Base-by-base conservation (phyloP, 1,140 invertebrate species). In the Magallana ariakensis region DNA sequence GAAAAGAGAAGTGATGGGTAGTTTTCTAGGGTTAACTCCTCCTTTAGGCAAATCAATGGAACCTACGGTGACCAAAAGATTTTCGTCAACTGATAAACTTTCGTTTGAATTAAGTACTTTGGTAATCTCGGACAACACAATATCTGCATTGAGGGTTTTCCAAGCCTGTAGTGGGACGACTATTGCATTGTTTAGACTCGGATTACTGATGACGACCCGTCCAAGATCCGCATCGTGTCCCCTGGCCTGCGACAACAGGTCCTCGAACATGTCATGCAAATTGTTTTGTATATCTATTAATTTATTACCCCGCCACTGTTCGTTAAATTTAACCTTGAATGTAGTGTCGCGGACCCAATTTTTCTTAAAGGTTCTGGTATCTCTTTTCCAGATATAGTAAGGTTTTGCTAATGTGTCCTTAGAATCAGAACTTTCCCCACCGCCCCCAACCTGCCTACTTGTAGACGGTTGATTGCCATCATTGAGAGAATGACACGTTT, bases 211-310 rank as follows among this genome's bases (percentile, higher is more conserved):
- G 57, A 87, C 57, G 15, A 87, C 60, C 55, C 86, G 16, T 54
- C 86, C 86, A n/a, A 87, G 60, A 55, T 87, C 86, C 0, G 80
- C 33, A 22, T 53, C 81, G 33, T 87, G 57, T n/a, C n/a, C n/a
- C n/a, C n/a, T n/a, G n/a, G n/a, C n/a, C n/a, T n/a, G n/a, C 46
- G 22, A 55, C 80, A 87, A 84, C 22, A 87, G n/a, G 46, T 87
- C 81, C 19, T 87, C 82, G n/a, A 84, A 87, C 86, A 87, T 87
- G 9, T 84, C 22, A 13, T 87, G 33, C 26, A 87, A 75, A 19
- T 86, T 55, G 9, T 33, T 58, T 33, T 58, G 22, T 16, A 86
- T 58, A 56, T 86, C 75, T 60, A 55, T 22, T 55, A 85, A 26
- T 57, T 80, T 85, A 15, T 85, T 16, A 8, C 70, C 85, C 26